A percentile compares a stretch with the other conserved stretches of the same genome.
Conservation (phyloP, 2,113 vertebrate genomes). For the Galbula dea region DNA sequence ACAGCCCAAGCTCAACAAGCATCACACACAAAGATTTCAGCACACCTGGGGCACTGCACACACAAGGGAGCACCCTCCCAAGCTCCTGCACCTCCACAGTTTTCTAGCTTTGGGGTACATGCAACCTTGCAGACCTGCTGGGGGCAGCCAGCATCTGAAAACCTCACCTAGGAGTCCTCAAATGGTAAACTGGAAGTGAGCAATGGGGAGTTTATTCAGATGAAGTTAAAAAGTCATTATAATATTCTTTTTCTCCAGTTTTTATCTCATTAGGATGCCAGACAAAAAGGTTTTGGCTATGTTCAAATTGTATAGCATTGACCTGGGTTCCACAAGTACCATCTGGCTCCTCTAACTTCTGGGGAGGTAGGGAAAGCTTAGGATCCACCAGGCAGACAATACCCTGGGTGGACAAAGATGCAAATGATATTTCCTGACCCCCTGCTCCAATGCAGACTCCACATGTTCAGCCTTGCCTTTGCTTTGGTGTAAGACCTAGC, state of each 20-base stretch:
- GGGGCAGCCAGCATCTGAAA: neutral
- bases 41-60: accelerated
- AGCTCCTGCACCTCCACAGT: neutral
- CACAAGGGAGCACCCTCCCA: accelerated
- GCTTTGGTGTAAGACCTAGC: neutral
- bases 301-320: neutral
- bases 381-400: neutral
- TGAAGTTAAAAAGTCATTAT: neutral
- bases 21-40: neutral
- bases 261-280: neutral
- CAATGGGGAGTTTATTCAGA: neutral
- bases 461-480: neutral
- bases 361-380: neutral
- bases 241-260: accelerated
- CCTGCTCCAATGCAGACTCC: neutral
- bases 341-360: neutral
- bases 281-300: accelerated
- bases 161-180: neutral
- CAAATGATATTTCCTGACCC: neutral
- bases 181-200: neutral
- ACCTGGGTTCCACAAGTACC: neutral
- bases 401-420: neutral
- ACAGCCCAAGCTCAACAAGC: neutral
- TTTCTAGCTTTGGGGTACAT: neutral
- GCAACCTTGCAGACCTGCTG: neutral